Conservation (phyloP, 1,140 invertebrate genomes). For the Diuraphis noxia region DNA sequence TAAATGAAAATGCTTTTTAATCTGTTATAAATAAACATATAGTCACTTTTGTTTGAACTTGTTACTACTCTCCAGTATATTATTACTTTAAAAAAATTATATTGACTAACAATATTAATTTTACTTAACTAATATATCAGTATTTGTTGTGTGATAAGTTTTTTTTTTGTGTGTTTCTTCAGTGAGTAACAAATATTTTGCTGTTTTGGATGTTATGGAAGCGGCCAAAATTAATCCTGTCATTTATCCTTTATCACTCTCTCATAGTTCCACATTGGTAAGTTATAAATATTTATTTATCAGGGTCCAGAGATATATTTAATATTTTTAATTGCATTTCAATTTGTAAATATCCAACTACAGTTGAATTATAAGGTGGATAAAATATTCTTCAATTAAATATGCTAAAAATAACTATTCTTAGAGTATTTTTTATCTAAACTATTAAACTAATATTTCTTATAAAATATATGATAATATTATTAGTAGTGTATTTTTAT, state of each 20-base stretch:
- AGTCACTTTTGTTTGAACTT: constrained; percentile 35
- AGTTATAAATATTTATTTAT: constrained; percentile 16
- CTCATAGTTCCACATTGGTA: constrained; percentile 26
- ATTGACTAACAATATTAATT: constrained; percentile 22
- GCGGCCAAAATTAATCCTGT: constrained; percentile 36
- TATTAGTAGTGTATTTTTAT: not conserved
- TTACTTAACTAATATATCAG: constrained; percentile 27
- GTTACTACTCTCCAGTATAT: constrained; percentile 29
- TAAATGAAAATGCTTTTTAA: constrained; percentile 43
- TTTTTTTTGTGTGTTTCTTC: constrained; percentile 45
- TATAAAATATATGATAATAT: not conserved
- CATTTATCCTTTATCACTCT: constrained; percentile 31
- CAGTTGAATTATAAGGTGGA: not conserved
- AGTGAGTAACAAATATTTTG: constrained; percentile 51
- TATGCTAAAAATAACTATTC: not conserved
- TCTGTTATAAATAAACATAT: constrained; percentile 48
- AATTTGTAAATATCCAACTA: not conserved
- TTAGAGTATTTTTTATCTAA: not conserved
- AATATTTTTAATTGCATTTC: not conserved
- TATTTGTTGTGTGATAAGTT: constrained; percentile 46
- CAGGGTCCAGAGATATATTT: not conserved
- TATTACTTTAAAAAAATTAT: not conserved
- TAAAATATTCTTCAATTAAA: not conserved
- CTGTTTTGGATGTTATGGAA: constrained; percentile 50
- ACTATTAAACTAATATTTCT: not conserved